Base-by-base conservation (phyloP, 2,888 invertebrate species). In the Dinocampus coccinellae region DNA sequence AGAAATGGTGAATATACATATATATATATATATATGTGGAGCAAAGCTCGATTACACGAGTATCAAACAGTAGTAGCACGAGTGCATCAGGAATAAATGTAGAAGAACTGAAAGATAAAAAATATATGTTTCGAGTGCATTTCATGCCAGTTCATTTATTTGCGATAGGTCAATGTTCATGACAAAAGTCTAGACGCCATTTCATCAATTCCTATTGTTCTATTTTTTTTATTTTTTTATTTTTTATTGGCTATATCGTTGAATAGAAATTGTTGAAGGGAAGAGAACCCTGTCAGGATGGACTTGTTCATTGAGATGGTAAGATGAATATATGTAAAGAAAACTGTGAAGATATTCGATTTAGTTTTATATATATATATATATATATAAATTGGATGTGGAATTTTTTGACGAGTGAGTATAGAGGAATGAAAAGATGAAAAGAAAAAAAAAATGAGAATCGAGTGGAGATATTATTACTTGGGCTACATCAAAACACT, bases 401-500 rank as follows among this genome's bases (percentile, higher is more conserved):
- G 16, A 47, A 47, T 16, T 47, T 47, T 20, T 39, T 9, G 1
- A 2, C 9, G 4, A 47, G 47, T 20, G 47, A 47, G 47, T 1
- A n/a, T 16, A n/a, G 4, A 16, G 16, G 7, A 16, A 47, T 16
- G 13, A 13, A 39, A 47, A 47, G 16, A 47, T 3, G 6, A 3
- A 16, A 7, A 47, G n/a, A n/a, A n/a, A n/a, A n/a, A n/a, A n/a
- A n/a, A n/a, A n/a, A n/a, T n/a, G n/a, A n/a, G n/a, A n/a, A n/a
- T n/a, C n/a, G n/a, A n/a, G 47, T 47, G 6, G 16, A 47, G 47
- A 47, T 47, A 47, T 47, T 47, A 47, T 47, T 47, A 47, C 47
- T 16, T 47, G 47, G 47, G 9, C 47, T 47, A 47, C 47, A 47
- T 47, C 55, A 55, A 55, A 24, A 55, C 55, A 55, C 24, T 55